A percentile compares a stretch with the other conserved stretches of the same genome.
Evolutionary conservation across 2,888 invertebrate species (phyloP).

Genomic region (Escarpia spicata): DNA sequence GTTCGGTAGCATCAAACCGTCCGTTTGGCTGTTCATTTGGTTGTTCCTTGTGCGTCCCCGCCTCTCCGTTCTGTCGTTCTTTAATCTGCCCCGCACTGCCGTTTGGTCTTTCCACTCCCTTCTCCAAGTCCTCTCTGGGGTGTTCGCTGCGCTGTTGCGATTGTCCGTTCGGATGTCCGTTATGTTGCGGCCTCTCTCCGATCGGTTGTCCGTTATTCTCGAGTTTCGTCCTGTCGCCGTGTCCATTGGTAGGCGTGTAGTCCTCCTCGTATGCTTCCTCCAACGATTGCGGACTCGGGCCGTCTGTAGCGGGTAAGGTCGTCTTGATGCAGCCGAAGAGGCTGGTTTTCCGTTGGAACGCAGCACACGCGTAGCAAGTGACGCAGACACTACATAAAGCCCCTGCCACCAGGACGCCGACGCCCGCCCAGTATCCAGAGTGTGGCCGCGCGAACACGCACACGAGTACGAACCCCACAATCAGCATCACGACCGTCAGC

Average conservation of each 20-base stretch:
- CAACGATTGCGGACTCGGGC: background rate
- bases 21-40: background rate
- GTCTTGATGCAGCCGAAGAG: constrained; percentile 11
- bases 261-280: background rate
- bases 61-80: background rate
- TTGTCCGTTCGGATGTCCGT: background rate
- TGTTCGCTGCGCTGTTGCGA: background rate
- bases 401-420: background rate
- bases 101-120: background rate
- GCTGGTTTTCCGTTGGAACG: background rate
- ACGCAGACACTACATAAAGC: background rate
- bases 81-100: background rate
- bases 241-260: background rate
- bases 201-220: background rate
- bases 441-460: background rate
- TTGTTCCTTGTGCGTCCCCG: background rate
- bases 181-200: background rate
- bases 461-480: background rate
- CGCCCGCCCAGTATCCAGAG: background rate
- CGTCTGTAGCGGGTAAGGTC: background rate
- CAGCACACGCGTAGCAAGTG: background rate
- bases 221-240: background rate
- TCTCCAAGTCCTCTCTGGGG: background rate
- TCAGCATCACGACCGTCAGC: background rate
- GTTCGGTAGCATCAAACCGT: background rate